Evolutionary conservation across 2,797 vertebrate genomes (phyloP).

Genomic region (Gastrophryne carolinensis): DNA sequence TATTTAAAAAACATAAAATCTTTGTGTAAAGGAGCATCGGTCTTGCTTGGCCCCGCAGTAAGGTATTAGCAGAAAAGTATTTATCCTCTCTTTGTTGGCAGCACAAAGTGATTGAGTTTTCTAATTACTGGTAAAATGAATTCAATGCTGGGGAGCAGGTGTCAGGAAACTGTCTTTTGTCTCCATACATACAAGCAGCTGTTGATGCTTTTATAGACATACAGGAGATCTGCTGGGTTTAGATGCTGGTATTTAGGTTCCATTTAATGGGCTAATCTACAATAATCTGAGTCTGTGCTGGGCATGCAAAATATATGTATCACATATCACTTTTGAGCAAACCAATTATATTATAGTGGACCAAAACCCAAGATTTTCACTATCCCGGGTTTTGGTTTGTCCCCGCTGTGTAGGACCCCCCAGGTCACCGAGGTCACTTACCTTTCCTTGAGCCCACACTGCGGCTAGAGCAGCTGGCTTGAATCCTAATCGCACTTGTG

Average conservation of each 20-base stretch:
- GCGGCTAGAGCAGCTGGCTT: no score
- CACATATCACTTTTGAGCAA: neutral
- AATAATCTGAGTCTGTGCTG: neutral
- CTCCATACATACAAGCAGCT: neutral
- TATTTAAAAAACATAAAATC: no score
- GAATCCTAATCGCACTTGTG: no score
- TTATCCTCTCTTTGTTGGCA: neutral
- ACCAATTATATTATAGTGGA: no score
- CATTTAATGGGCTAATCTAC: neutral
- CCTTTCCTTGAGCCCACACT: no score
- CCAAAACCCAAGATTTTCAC: no score
- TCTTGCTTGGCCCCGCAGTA: no score
- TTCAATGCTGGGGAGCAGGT: neutral
- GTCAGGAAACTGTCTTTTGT: neutral
- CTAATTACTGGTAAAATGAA: neutral
- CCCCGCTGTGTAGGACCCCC: no score
- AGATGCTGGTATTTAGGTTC: neutral
- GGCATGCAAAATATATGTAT: neutral
- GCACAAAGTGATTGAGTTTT: neutral
- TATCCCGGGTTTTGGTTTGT: no score
- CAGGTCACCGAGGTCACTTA: no score
- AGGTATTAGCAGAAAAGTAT: no score
- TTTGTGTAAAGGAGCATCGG: no score
- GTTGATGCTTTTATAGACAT: neutral
- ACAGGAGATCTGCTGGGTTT: neutral